Evolutionary conservation across 2,888 invertebrate species (phyloP), one percentile per base, ranked within the genome.

Genomic region (Melanchra persicariae): DNA sequence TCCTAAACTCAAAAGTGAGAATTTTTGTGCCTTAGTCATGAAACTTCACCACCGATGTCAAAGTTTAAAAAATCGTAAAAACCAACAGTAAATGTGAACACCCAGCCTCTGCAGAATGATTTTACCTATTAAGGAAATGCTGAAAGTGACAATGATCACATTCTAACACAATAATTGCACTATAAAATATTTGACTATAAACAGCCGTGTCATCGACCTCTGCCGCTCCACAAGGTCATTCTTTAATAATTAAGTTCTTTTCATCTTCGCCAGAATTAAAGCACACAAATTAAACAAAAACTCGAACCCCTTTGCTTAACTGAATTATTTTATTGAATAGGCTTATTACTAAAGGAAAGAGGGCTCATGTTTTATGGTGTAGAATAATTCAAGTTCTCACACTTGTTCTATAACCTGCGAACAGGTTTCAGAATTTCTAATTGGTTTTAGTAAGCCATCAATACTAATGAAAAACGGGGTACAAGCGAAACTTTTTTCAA

Each of bases 261-360:
- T 72, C 74, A 77, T 80, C 76, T 76, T 66, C 54, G 63, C 60
- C 71, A 84, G 79, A 74, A 73, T 77, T 79, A 70, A 77, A 81
- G 67, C 78, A 83, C 84, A 85, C 81, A 84, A 84, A 75, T 61
- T 45, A 69, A 74, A 89, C 83, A 89, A 89, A 86, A 82, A 81
- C 70, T 69, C 72, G 60, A 71, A 77, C 78, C 87, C 88, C 82
- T 87, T 82, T 74, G 74, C 73, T 82, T 85, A 85, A 86, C 77
- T 84, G 83, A 89, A 90, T 91, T 89, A 88, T 85, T 85, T 86
- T 83, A 86, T 88, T 92, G 88, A 92, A 92, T 89, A 88, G 88
- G 90, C 91, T 91, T 91, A 91, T 92, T 92, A 91, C 85, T 88
- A 87, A 87, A 87, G 85, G 79, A 85, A 83, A 82, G 78, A 81